A percentile compares a stretch with the other conserved stretches of the same genome.
These are phyloP conservation scores for Lynx canadensis DNA, from an alignment of 2,113 vertebrate species.

Conservation along the genomic window DNA sequence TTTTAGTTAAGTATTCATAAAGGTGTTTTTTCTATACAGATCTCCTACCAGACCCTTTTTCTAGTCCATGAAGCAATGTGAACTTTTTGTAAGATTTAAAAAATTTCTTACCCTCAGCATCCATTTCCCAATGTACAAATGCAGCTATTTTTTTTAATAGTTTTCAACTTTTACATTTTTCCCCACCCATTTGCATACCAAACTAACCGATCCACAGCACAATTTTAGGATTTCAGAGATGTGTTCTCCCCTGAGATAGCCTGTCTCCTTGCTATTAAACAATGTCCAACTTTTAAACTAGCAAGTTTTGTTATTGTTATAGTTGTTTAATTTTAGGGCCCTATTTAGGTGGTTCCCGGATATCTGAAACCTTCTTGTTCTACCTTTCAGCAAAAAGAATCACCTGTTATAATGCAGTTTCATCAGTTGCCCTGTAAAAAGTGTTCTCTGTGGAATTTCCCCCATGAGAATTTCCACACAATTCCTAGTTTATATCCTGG, in stretches of 20 bases:
- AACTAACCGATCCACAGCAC: not conserved
- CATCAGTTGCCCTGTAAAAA: not conserved
- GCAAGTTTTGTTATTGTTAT: not conserved
- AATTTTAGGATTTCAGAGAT: not conserved
- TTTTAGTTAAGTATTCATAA: conserved; percentile 54
- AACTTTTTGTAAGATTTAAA: conserved; percentile 1
- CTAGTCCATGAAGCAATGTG: not conserved
- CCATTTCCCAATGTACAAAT: not conserved
- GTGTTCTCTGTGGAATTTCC: not conserved
- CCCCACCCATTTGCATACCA: not conserved
- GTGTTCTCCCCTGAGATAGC: not conserved
- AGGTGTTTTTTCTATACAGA: not conserved
- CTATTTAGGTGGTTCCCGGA: not conserved
- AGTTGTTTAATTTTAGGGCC: conserved; percentile 21
- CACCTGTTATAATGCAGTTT: conserved; percentile 33
- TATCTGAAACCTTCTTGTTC: conserved; percentile 22
- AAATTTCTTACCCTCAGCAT: not conserved
- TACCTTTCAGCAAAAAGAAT: conserved; percentile 17
- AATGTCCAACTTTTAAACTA: not conserved
- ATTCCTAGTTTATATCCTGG: not conserved
- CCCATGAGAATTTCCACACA: not conserved
- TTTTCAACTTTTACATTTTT: not conserved
- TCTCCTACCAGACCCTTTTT: not conserved
- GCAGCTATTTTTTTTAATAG: not conserved
- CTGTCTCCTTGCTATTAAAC: not conserved